phyloP scores from a whole-genome alignment of 2,113 vertebrate genomes.

The Rhegmatorhina hoffmannsi region DNA sequence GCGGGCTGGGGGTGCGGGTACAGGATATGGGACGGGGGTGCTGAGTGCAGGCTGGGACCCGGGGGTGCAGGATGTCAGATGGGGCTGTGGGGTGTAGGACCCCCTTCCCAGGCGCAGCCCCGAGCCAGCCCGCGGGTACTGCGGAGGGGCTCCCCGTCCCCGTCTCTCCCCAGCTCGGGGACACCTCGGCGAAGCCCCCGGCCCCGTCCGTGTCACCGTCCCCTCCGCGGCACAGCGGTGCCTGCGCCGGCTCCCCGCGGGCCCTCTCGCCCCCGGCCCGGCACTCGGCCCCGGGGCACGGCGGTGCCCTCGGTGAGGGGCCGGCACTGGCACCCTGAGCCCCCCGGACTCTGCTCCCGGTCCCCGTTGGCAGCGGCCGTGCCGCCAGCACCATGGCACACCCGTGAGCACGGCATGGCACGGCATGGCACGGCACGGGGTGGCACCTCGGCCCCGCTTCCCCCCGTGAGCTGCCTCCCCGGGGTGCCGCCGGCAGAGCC shows the following conservation, averaged over 20 bases:
- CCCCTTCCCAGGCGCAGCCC: neutral
- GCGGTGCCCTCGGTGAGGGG: neutral
- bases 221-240: neutral
- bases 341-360: rapidly evolving
- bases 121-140: neutral
- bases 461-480: neutral
- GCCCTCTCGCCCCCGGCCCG: neutral
- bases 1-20: too few species aligned
- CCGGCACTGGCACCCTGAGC: neutral
- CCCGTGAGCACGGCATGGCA: neutral
- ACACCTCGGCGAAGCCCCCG: neutral
- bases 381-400: neutral
- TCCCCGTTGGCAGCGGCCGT: neutral
- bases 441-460: neutral
- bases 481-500: neutral
- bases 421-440: neutral
- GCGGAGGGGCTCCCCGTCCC: neutral
- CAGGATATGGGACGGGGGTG: too few species aligned
- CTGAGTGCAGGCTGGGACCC: too few species aligned
- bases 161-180: neutral
- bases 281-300: neutral
- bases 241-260: neutral
- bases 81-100: neutral
- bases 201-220: neutral
- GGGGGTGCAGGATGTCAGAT: too few species aligned